These are phyloP conservation scores for Augiades crinisus DNA, from an alignment of 2,888 invertebrate species.

Conservation along the genomic window DNA sequence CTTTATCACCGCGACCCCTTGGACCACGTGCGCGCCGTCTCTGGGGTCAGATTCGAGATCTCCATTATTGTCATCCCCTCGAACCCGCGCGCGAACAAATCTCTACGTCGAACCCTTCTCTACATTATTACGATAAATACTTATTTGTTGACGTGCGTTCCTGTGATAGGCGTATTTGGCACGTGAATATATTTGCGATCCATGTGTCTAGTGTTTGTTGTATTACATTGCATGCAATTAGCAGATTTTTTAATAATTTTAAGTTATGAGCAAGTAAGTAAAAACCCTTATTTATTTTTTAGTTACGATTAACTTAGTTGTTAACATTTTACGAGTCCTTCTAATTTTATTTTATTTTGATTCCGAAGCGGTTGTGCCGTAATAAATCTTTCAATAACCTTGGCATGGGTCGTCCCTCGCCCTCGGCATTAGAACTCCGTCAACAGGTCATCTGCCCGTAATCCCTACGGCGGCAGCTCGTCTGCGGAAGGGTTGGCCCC, in stretches of 20 bases:
- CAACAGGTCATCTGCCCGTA: slow-evolving; percentile 30
- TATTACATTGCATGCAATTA: slow-evolving; percentile 21
- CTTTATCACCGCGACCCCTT: slow-evolving; percentile 31
- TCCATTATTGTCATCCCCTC: slow-evolving; percentile 40
- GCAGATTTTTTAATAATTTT: slow-evolving; percentile 13
- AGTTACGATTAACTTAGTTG: background rate
- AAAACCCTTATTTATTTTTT: slow-evolving; percentile 11
- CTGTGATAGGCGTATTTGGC: slow-evolving; percentile 24
- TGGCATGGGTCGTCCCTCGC: background rate
- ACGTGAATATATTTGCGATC: slow-evolving; percentile 24
- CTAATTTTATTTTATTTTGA: background rate
- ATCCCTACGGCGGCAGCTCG: slow-evolving; percentile 14
- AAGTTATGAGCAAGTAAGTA: slow-evolving; percentile 31
- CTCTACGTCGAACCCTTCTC: slow-evolving; percentile 34
- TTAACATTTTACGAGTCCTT: too few relatives aligned
- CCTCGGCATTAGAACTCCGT: too few relatives aligned
- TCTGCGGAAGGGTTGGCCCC: slow-evolving; percentile 34
- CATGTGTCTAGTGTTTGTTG: slow-evolving; percentile 33
- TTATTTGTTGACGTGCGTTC: slow-evolving; percentile 18
- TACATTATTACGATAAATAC: slow-evolving; percentile 23
- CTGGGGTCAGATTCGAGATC: slow-evolving; percentile 40
- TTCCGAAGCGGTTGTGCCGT: background rate
- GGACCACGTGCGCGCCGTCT: slow-evolving; percentile 32
- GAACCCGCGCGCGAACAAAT: slow-evolving; percentile 38
- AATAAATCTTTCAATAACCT: slow-evolving; percentile 10